A percentile compares a stretch with the other conserved stretches of the same genome.
These are phyloP conservation scores for Mugil cephalus DNA, from an alignment of 2,113 vertebrate genomes.

Conservation along the genomic window DNA sequence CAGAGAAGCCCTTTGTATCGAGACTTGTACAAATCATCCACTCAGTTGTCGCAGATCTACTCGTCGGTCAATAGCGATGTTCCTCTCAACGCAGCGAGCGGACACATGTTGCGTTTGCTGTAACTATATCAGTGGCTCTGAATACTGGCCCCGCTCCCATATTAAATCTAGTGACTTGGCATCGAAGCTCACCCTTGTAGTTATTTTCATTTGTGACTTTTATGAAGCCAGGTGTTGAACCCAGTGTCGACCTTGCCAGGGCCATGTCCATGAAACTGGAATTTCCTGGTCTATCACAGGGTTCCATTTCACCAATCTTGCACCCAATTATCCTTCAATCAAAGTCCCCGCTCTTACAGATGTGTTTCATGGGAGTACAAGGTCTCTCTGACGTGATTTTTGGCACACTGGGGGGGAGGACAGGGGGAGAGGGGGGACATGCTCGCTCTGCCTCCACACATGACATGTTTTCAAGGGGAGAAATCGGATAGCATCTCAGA, in stretches of 20 bases:
- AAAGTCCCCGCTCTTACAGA: conserved; percentile 69
- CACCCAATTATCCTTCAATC: conserved; percentile 79
- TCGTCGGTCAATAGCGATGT: conserved; percentile 73
- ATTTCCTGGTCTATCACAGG: conserved; percentile 74
- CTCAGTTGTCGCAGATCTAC: conserved; percentile 76
- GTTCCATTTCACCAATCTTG: conserved; percentile 78
- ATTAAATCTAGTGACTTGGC: conserved; percentile 7
- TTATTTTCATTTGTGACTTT: conserved; percentile 51
- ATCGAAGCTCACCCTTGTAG: conserved; percentile 12
- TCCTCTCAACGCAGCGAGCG: conserved; percentile 12
- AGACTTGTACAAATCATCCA: conserved; percentile 18
- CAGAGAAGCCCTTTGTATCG: conserved; percentile 11
- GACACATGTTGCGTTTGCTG: conserved; percentile 24
- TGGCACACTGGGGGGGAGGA: conserved; percentile 37
- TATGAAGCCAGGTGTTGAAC: conserved; percentile 65
- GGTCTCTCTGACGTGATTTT: conserved; percentile 46
- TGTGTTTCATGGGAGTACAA: conserved; percentile 66
- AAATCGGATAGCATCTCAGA: conserved; percentile 22
- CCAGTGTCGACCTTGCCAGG: conserved; percentile 58
- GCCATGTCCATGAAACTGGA: conserved; percentile 73
- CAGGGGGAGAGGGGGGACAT: conserved; percentile 31
- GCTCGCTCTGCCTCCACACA: conserved; percentile 16
- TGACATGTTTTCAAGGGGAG: conserved; percentile 48
- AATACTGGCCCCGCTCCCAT: conserved; percentile 5
- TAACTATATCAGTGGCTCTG: conserved; percentile 8